A percentile compares a stretch with the other conserved stretches of the same genome.
Conservation (phyloP, 2,888 invertebrate species). For the Timandra comae region DNA sequence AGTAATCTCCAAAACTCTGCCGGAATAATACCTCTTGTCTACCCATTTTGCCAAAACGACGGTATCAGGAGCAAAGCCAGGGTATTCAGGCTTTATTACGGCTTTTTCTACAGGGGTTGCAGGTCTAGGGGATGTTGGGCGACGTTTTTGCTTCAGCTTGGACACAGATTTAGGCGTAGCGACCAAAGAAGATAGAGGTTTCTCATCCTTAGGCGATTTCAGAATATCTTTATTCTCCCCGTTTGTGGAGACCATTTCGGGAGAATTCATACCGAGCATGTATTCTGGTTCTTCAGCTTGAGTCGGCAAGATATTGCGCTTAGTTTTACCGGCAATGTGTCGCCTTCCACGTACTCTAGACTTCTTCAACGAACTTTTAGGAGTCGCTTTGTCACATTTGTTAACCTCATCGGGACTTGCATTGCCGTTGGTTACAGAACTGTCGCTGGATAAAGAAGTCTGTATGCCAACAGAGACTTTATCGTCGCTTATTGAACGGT, state of each 20-base stretch:
- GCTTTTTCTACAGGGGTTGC: conserved; percentile 63
- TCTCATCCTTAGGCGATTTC: conserved; percentile 61
- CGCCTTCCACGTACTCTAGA: conserved; percentile 61
- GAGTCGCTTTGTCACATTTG: conserved; percentile 63
- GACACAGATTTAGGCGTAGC: conserved; percentile 64
- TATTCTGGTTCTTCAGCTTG: conserved; percentile 64
- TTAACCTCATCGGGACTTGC: conserved; percentile 62
- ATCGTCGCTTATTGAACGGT: conserved; percentile 50
- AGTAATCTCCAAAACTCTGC: conserved; percentile 74
- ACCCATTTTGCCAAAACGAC: conserved; percentile 81
- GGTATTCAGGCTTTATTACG: conserved; percentile 48
- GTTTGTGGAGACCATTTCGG: conserved; percentile 66
- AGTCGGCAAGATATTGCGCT: conserved; percentile 59
- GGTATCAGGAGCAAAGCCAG: conserved; percentile 58
- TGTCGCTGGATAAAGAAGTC: conserved; percentile 47
- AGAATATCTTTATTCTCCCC: conserved; percentile 47
- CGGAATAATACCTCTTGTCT: conserved; percentile 81
- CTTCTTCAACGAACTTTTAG: conserved; percentile 72
- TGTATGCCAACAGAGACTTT: conserved; percentile 64
- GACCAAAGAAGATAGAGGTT: conserved; percentile 44
- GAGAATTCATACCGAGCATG: conserved; percentile 66
- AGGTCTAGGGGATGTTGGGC: conserved; percentile 61
- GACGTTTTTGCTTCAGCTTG: conserved; percentile 60
- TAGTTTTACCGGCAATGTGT: conserved; percentile 60
- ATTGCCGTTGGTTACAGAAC: conserved; percentile 54